Percentiles rank a stretch among this genome's conserved stretches.
phyloP scores from a whole-genome alignment of 2,888 invertebrate species.

The Arge pagana region DNA sequence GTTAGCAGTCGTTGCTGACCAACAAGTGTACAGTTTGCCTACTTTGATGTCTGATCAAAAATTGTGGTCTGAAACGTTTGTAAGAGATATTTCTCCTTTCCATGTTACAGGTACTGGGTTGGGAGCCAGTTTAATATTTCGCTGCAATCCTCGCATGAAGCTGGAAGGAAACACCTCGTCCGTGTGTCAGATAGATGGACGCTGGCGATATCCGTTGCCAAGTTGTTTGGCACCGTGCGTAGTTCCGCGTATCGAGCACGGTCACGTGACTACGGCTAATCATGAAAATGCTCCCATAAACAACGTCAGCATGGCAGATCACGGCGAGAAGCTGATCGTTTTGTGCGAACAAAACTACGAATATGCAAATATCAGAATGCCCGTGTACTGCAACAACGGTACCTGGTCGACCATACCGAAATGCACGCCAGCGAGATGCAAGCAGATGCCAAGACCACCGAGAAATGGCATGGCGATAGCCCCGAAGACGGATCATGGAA shows the following conservation, averaged over 20 bases:
- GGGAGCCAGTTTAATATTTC: slow-evolving; percentile 90
- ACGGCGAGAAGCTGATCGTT: slow-evolving; percentile 75
- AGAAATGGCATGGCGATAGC: slow-evolving; percentile 96
- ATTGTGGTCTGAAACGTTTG: background rate
- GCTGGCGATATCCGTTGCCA: slow-evolving; percentile 92
- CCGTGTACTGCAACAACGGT: slow-evolving; percentile 89
- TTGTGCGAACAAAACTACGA: slow-evolving; percentile 87
- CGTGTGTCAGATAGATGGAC: slow-evolving; percentile 91
- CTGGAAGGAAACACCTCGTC: slow-evolving; percentile 87
- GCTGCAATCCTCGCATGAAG: slow-evolving; percentile 90
- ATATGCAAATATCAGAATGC: slow-evolving; percentile 74
- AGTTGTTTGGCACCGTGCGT: slow-evolving; percentile 94
- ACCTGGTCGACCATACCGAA: slow-evolving; percentile 94
- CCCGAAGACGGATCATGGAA: slow-evolving; percentile 96
- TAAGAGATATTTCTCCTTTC: background rate
- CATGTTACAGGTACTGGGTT: slow-evolving; percentile 74
- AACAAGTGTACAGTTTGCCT: no score
- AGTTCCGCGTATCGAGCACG: slow-evolving; percentile 85
- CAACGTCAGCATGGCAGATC: slow-evolving; percentile 66
- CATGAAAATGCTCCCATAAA: slow-evolving; percentile 51
- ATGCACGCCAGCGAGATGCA: slow-evolving; percentile 84
- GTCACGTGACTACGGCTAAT: slow-evolving; percentile 69
- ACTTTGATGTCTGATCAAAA: no score
- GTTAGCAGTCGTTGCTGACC: background rate
- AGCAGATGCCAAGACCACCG: slow-evolving; percentile 80